Percentiles rank a stretch among this genome's conserved stretches.
Evolutionary conservation across 92 coral and sea anemone species (phyloP).

Genomic region (Parazoanthus darwini): DNA sequence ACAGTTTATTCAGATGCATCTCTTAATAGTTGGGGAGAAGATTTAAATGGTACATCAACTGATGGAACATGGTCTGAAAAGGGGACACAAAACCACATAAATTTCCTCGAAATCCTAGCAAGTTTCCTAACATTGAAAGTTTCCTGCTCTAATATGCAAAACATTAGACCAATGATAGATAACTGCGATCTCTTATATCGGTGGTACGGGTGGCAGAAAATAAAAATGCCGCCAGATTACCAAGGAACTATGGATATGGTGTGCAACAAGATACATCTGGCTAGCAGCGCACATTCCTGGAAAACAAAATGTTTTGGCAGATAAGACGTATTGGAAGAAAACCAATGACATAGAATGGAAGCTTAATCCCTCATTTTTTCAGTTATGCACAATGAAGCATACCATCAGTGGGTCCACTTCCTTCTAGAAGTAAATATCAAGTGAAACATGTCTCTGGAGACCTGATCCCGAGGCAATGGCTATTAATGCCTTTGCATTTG

Average conservation of each 20-base stretch:
- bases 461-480: slow-evolving; percentile 54
- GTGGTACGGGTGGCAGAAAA: slow-evolving; percentile 55
- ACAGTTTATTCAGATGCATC: slow-evolving; percentile 55
- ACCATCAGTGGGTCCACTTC: too few relatives aligned
- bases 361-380: too few relatives aligned
- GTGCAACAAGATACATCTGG: slow-evolving; percentile 47
- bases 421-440: too few relatives aligned
- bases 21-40: slow-evolving; percentile 50
- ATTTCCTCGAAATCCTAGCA: slow-evolving; percentile 50
- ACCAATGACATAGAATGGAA: too few relatives aligned
- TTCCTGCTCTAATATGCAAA: slow-evolving; percentile 11
- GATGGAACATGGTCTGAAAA: slow-evolving; percentile 24
- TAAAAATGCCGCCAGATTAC: slow-evolving; percentile 45
- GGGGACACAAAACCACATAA: slow-evolving; percentile 39
- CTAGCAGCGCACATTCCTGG: slow-evolving; percentile 68
- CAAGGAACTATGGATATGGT: slow-evolving; percentile 58
- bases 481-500: slow-evolving; percentile 55
- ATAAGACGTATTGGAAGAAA: slow-evolving; percentile 47
- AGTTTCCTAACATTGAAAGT: slow-evolving; percentile 39
- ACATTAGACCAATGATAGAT: slow-evolving; percentile 44
- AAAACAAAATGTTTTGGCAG: slow-evolving; percentile 59
- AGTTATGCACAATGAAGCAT: too few relatives aligned
- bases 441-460: too few relatives aligned
- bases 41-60: neutral
- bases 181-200: slow-evolving; percentile 48